Conservation (phyloP, 2,888 invertebrate species). For the Andricus curvator region DNA sequence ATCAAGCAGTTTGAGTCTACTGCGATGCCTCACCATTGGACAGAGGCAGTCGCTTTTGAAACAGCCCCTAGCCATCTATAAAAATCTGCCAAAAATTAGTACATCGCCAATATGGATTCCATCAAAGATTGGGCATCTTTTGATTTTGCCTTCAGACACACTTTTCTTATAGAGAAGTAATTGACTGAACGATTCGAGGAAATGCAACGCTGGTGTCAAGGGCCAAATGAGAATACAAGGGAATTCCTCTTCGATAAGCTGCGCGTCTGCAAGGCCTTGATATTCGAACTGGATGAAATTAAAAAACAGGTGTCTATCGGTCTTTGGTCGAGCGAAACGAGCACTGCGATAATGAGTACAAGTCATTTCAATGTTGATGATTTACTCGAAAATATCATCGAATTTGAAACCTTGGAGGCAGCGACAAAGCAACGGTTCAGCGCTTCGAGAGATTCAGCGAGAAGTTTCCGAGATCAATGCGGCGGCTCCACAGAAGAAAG, state of each 20-base stretch:
- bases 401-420: too few species aligned
- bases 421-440: too few species aligned
- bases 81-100: neutral
- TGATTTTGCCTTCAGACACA: neutral
- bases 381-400: too few species aligned
- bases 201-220: slow-evolving; percentile 46
- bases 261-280: slow-evolving; percentile 45
- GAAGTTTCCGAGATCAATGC: too few species aligned
- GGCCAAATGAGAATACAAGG: slow-evolving; percentile 31
- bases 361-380: too few species aligned
- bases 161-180: slow-evolving; percentile 45
- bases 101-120: neutral
- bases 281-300: too few species aligned
- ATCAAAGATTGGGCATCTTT: neutral
- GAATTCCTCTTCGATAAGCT: slow-evolving; percentile 51
- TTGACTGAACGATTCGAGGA: slow-evolving; percentile 47
- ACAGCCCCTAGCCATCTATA: neutral
- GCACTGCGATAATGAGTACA: too few species aligned
- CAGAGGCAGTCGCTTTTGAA: slow-evolving; percentile 13
- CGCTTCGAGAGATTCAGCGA: too few species aligned
- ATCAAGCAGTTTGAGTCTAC: neutral
- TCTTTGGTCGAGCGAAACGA: too few species aligned
- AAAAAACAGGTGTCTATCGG: too few species aligned
- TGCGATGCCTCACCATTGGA: neutral
- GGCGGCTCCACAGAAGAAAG: neutral